phyloP scores from a whole-genome alignment of 92 coral and sea anemone genomes.

The Montipora capitata region DNA sequence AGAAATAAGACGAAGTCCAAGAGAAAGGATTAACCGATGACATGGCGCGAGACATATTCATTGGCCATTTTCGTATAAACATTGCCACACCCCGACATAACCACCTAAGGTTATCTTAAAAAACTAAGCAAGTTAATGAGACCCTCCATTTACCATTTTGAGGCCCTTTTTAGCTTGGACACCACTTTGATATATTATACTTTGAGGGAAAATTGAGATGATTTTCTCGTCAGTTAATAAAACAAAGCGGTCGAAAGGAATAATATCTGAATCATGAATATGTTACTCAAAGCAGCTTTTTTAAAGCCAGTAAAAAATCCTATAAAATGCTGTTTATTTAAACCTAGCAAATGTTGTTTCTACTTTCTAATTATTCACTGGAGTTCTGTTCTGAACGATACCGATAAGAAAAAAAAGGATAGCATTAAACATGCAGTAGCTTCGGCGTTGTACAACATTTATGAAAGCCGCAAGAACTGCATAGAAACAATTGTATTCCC shows the following conservation, averaged over 20 bases:
- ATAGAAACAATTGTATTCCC: constrained; percentile 3
- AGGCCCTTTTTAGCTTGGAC: constrained; percentile 5
- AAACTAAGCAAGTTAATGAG: constrained; percentile 27
- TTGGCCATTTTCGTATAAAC: not conserved
- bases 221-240: constrained; percentile 7
- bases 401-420: not conserved
- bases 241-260: not conserved
- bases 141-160: constrained; percentile 24
- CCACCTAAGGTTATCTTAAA: not conserved
- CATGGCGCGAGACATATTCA: no score
- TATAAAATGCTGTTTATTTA: not conserved
- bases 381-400: not conserved
- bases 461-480: not conserved
- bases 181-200: not conserved
- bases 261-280: not conserved
- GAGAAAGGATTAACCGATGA: no score
- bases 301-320: not conserved
- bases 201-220: not conserved
- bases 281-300: not conserved
- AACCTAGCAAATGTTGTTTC: not conserved
- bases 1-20: no score
- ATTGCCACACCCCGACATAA: constrained; percentile 22
- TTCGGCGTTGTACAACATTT: constrained; percentile 6
- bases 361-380: not conserved
- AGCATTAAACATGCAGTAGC: constrained; percentile 2